phyloP scores from a whole-genome alignment of 2,797 vertebrate species.

The Hoplostethus mediterraneus region DNA sequence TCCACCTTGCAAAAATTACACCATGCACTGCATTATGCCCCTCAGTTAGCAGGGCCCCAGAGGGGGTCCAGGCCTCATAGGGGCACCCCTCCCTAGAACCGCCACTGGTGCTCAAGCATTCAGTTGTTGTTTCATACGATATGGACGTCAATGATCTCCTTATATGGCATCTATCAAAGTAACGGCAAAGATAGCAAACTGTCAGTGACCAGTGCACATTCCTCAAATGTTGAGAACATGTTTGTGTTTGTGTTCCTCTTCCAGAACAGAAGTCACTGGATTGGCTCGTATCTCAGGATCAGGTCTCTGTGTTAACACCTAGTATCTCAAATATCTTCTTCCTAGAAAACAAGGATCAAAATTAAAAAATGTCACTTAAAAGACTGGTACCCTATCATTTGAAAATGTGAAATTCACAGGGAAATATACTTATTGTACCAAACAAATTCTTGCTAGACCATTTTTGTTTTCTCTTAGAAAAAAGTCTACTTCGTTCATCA shows the following conservation, averaged over 20 bases:
- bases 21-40: no score
- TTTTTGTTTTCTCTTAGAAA: not conserved
- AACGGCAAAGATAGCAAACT: not conserved
- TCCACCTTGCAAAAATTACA: no score
- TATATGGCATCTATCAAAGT: not conserved
- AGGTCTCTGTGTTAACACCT: constrained; percentile 8
- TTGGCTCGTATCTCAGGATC: constrained; percentile 1
- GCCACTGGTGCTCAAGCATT: not conserved
- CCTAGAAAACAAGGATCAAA: constrained; percentile 9
- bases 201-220: constrained; percentile 1
- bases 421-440: constrained; percentile 26
- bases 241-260: not conserved
- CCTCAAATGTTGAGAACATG: not conserved
- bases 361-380: not conserved
- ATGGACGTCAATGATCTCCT: not conserved
- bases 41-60: no score
- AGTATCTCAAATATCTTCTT: not conserved
- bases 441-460: constrained; percentile 14
- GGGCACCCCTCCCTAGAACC: no score
- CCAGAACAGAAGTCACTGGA: not conserved
- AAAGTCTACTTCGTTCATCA: not conserved
- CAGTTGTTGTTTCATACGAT: not conserved
- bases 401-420: constrained; percentile 31
- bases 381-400: not conserved
- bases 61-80: no score